Base-by-base conservation (phyloP, 2,113 vertebrate species). In the Connochaetes taurinus region DNA sequence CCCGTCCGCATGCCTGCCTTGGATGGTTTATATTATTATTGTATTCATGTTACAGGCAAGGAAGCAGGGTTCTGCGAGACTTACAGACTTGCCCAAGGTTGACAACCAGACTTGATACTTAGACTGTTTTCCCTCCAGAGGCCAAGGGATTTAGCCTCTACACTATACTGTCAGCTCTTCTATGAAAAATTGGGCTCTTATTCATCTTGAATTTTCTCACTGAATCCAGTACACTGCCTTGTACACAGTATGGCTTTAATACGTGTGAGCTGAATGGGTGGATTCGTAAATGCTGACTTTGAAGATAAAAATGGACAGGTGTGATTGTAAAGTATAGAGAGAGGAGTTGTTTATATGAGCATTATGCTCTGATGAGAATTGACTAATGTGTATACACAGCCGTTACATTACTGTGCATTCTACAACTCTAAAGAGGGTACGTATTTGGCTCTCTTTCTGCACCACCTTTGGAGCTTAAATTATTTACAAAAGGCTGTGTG, bases 391-490 rank as follows among this genome's bases (percentile, higher is more conserved):
- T 31, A 14, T 52, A 90, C 5, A 76, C 2, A 74, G 2, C 7
- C 19, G 6, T 17, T 23, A 0, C 74, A 9, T n/a, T 84, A 27
- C 36, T 82, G 17, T 87, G 14, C 3, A 17, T 83, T 27, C 23
- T 1, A 3, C 81, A 55, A 0, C 52, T 90, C 57, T 29, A 76
- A 87, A 91, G 57, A 52, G 15, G 10, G 15, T 50, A 7, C n/a
- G 2, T 50, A 23, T 36, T 94, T 85, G n/a, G 3, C 71, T 95
- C 10, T 45, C 87, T 80, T 16, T 87, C 40, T 53, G 27, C 36
- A 16, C 52, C 43, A 93, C 10, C 29, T 89, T 93, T 64, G 89
- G 27, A 93, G 95, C 92, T 97, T 92, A 76, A 96, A 76, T 95
- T 94, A 91, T 55, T 89, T 94, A 23, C 25, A 60, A 85, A 93